Evolutionary conservation across 2,113 vertebrate species (phyloP).

Genomic region (Bubo scandiacus): DNA sequence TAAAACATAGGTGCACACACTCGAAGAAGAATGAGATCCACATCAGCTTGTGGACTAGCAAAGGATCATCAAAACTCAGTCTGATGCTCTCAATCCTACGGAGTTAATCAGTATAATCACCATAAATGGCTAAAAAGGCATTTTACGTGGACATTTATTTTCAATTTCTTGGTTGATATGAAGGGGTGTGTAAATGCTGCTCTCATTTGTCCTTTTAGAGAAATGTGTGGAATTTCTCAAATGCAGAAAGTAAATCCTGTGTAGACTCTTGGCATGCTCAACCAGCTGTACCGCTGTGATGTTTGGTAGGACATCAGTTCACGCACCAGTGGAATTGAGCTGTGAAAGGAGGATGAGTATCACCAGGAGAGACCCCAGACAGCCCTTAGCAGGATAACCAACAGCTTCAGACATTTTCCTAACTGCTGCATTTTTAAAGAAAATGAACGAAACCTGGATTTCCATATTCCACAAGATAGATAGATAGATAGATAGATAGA

Average conservation of each 20-base stretch:
- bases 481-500: accelerated
- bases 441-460: background rate
- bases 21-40: accelerated
- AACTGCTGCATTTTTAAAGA: accelerated
- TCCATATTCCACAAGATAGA: background rate
- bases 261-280: accelerated
- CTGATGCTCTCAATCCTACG: background rate
- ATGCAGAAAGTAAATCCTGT: background rate
- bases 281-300: accelerated
- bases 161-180: background rate
- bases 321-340: background rate
- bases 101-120: too few species aligned
- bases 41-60: accelerated
- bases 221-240: background rate
- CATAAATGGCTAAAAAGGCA: background rate
- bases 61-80: accelerated
- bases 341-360: background rate
- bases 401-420: background rate
- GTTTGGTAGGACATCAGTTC: accelerated
- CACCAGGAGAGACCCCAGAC: background rate
- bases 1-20: accelerated
- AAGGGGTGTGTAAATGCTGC: background rate
- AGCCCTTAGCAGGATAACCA: background rate
- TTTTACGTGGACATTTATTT: background rate
- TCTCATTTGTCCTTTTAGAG: background rate